A percentile compares a stretch with the other conserved stretches of the same genome.
Conservation (phyloP, 2,797 vertebrate genomes). For the Onychomys arenicola region DNA sequence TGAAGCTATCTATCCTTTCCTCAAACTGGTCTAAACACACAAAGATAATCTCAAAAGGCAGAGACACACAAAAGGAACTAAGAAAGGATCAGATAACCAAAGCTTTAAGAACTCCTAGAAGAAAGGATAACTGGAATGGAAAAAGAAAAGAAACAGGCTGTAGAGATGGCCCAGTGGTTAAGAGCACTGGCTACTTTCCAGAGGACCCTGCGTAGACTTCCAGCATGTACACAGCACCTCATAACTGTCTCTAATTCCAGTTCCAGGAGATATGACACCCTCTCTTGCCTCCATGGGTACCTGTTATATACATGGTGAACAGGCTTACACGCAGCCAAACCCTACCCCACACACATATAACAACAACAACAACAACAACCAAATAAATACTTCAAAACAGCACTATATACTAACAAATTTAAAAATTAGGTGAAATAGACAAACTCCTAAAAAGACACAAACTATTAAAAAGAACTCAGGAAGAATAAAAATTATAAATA, state of each 20-base stretch:
- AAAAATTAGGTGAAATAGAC: neutral
- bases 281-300: too few species aligned
- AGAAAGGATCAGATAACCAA: neutral
- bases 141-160: neutral
- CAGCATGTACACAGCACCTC: too few species aligned
- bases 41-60: constrained; percentile 52
- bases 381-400: constrained; percentile 35
- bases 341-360: neutral
- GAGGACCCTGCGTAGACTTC: neutral
- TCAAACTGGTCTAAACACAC: neutral
- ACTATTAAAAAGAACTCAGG: neutral
- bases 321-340: neutral
- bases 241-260: neutral
- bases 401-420: constrained; percentile 30
- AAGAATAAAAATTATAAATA: constrained; percentile 23
- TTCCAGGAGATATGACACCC: too few species aligned
- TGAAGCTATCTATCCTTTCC: neutral
- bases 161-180: neutral
- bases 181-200: neutral
- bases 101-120: constrained; percentile 14
- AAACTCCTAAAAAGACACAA: constrained; percentile 55
- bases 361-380: neutral
- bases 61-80: neutral
- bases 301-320: neutral
- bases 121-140: neutral